Base-by-base conservation (phyloP, 2,888 invertebrate genomes). In the Drosophila mayaguana region DNA sequence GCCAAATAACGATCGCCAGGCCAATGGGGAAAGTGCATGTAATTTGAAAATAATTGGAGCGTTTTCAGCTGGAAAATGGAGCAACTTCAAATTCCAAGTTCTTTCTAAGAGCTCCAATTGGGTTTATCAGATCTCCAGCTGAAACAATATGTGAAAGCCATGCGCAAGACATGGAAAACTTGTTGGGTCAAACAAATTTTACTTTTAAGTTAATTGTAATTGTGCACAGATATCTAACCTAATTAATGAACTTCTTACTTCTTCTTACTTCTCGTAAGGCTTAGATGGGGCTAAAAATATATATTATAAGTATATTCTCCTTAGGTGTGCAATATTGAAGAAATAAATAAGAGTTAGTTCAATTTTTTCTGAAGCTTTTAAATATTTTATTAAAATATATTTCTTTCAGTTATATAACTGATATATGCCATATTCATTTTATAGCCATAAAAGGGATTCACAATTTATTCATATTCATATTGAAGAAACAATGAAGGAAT, bases 21-120 rank as follows among this genome's bases (percentile, higher is more conserved):
- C 20, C 22, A 6, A 55, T 1, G 51, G 61, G 63, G 36, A 78
- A 68, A 78, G 67, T 75, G 46, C 67, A 63, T 72, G 67, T 78
- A 78, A 78, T 78, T 72, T 68, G 72, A 78, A 78, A 79, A 78
- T 78, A 78, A 78, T 78, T 78, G 79, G 42, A 70, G 56, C 67
- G 42, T 55, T 62, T 64, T 55, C 16, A 34, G 69, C 16, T 46
- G 51, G 61, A 64, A 77, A 64, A 50, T 46, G 55, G 63, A 36
- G 38, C 57, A 64, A 46, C 40, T 38, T 59, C 2, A 16, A n/a
- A 56, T 53, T 63, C 40, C 5, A 16, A 18, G 51, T 56, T 63
- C 34, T 32, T 38, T 36, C n/a, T 11, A 32, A 22, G 42, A 20
- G 34, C 22, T 36, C 11, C 55, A 46, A 18, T 34, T 3, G 20